These are phyloP conservation scores for Rhabditoides inermis DNA, from an alignment of 2,888 invertebrate genomes.

Conservation along the genomic window DNA sequence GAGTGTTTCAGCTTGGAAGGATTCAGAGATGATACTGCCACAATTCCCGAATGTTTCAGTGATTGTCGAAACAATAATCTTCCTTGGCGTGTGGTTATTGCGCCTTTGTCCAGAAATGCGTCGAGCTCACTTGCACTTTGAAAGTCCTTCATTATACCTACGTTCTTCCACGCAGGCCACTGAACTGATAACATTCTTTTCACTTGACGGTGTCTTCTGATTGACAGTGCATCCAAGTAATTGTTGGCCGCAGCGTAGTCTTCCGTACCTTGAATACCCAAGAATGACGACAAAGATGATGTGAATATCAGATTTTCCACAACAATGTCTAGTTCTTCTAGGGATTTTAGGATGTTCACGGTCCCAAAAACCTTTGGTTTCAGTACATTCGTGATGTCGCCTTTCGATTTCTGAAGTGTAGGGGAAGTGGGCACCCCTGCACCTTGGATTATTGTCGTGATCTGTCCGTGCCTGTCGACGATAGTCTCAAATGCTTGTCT, in stretches of 20 bases:
- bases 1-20: too few relatives aligned
- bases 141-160: conserved; percentile 14
- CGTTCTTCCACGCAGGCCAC: conserved; percentile 18
- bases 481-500: not conserved
- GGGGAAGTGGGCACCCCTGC: conserved; percentile 16
- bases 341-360: conserved; percentile 12
- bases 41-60: conserved; percentile 3
- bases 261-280: conserved; percentile 30
- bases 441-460: conserved; percentile 16
- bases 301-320: conserved; percentile 24
- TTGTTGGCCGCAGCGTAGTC: conserved; percentile 38
- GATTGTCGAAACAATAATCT: conserved; percentile 1
- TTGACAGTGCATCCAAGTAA: conserved; percentile 23
- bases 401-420: conserved; percentile 11
- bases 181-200: conserved; percentile 11
- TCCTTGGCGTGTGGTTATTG: not conserved
- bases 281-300: conserved; percentile 33
- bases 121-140: not conserved
- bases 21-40: conserved; percentile 2
- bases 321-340: conserved; percentile 7
- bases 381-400: conserved; percentile 15
- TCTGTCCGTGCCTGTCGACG: not conserved
- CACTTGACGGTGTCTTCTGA: conserved; percentile 1
- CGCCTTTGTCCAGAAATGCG: not conserved
- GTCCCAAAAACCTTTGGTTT: conserved; percentile 19